Conservation (phyloP, 2,113 vertebrate genomes). For the Nothocercus julius region DNA sequence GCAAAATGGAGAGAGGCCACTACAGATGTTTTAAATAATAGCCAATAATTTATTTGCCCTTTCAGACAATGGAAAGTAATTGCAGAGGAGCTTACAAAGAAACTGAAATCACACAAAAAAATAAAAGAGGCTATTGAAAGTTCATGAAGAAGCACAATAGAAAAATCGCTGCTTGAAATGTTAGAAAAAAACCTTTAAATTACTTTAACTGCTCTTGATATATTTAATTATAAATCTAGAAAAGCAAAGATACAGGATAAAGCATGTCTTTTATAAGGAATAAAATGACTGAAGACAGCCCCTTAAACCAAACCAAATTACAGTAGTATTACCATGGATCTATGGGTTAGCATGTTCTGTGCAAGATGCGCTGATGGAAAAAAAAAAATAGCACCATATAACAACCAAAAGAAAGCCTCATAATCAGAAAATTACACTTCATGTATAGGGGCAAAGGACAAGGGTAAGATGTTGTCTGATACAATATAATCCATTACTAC, state of each 20-base stretch:
- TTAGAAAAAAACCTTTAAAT: background rate
- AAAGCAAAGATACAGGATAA: background rate
- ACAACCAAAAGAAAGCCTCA: background rate
- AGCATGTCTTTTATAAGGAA: background rate
- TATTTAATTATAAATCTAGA: background rate
- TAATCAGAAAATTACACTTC: background rate
- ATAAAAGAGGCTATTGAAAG: conserved; percentile 17
- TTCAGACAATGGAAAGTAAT: conserved; percentile 39
- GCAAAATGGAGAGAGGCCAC: background rate
- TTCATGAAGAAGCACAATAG: background rate
- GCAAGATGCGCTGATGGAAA: background rate
- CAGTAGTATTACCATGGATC: background rate
- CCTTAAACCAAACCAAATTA: background rate
- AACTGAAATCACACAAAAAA: background rate
- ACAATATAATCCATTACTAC: background rate
- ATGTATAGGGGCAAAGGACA: background rate
- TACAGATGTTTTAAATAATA: conserved; percentile 57
- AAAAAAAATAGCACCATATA: background rate
- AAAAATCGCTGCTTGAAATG: conserved; percentile 1
- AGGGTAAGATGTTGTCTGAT: background rate
- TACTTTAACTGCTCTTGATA: background rate
- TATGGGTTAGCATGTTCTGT: background rate
- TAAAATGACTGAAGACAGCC: background rate
- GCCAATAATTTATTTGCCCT: conserved; percentile 19
- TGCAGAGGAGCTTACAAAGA: conserved; percentile 17